Percentiles rank a stretch among this genome's conserved stretches.
phyloP scores from a whole-genome alignment of 2,888 invertebrate genomes.

The Amitus sp. region DNA sequence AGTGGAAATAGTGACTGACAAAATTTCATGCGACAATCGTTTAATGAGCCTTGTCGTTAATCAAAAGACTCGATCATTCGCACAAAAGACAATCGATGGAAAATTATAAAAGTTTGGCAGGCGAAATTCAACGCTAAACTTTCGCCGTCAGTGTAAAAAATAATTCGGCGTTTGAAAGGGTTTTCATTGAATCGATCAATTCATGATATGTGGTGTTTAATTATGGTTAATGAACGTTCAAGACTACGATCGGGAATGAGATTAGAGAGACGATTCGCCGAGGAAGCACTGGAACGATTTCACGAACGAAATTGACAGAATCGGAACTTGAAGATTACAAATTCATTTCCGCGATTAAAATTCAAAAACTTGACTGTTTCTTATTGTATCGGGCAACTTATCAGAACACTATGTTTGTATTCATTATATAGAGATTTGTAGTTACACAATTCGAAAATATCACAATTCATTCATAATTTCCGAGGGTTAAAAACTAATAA shows the following conservation, averaged over 20 bases:
- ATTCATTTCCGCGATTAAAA: too few species aligned
- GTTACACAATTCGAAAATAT: slow-evolving; percentile 20
- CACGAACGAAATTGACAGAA: slow-evolving; percentile 10
- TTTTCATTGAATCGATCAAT: background rate
- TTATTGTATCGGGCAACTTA: background rate
- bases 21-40: too few species aligned
- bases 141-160: too few species aligned
- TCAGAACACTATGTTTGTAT: background rate
- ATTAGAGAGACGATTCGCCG: background rate
- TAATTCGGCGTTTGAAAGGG: background rate
- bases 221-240: background rate
- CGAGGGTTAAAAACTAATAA: background rate
- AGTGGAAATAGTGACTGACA: too few species aligned
- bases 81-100: slow-evolving; percentile 14
- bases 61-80: too few species aligned
- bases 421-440: slow-evolving; percentile 18
- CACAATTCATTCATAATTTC: slow-evolving; percentile 9
- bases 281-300: slow-evolving; percentile 13
- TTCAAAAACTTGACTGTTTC: background rate
- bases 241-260: background rate
- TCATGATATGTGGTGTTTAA: background rate
- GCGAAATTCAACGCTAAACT: too few species aligned
- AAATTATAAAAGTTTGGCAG: slow-evolving; percentile 46
- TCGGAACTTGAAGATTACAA: too few species aligned
- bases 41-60: too few species aligned